A percentile compares a stretch with the other conserved stretches of the same genome.
phyloP scores from a whole-genome alignment of 2,888 invertebrate species.

The Phania funesta region DNA sequence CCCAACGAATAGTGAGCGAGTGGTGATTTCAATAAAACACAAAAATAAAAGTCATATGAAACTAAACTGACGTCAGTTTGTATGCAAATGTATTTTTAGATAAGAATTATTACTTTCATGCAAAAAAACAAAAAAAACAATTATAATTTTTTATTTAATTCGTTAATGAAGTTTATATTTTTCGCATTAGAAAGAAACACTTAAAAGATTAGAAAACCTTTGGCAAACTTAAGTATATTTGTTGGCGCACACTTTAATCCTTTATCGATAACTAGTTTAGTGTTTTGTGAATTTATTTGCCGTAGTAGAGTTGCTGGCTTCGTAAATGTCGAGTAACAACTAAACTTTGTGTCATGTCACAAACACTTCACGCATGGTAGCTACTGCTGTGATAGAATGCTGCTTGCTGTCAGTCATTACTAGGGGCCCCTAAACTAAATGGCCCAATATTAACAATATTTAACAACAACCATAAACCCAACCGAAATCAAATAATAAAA shows the following conservation, averaged over 20 bases:
- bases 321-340: slow-evolving; percentile 77
- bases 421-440: slow-evolving; percentile 49
- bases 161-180: not conserved
- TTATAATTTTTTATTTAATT: not conserved
- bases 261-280: slow-evolving; percentile 5
- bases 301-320: slow-evolving; percentile 73
- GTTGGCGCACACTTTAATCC: slow-evolving; percentile 57
- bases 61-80: slow-evolving; percentile 52
- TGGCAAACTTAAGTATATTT: no score
- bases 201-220: not conserved
- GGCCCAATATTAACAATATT: slow-evolving; percentile 57
- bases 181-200: not conserved
- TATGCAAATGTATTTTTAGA: slow-evolving; percentile 39
- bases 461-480: slow-evolving; percentile 25
- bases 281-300: slow-evolving; percentile 7
- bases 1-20: not conserved
- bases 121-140: no score
- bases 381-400: no score
- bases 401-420: slow-evolving; percentile 14
- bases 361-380: slow-evolving; percentile 63
- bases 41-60: slow-evolving; percentile 11
- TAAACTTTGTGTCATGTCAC: slow-evolving; percentile 73
- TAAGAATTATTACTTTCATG: not conserved
- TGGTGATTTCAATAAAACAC: slow-evolving; percentile 7
- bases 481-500: slow-evolving; percentile 31